Evolutionary conservation across 2,113 vertebrate species (phyloP).

Genomic region (Pterocles gutturalis): DNA sequence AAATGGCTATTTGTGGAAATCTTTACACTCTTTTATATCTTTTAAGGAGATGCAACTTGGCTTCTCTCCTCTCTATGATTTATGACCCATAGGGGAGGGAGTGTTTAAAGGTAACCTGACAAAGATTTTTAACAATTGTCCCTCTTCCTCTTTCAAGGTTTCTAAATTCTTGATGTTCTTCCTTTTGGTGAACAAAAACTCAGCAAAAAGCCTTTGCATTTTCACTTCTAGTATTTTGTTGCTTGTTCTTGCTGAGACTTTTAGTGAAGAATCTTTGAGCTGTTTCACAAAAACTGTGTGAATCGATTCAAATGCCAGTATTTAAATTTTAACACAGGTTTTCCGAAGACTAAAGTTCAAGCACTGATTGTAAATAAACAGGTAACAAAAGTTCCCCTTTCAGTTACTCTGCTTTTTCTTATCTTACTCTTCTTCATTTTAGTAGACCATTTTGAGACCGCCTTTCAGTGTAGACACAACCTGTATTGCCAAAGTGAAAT

Average conservation of each 20-base stretch:
- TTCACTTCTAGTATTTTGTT: not conserved
- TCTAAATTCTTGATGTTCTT: not conserved
- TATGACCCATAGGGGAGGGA: not conserved
- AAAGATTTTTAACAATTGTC: not conserved
- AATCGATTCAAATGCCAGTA: not conserved
- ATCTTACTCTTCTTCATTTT: not conserved
- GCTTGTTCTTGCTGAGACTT: not conserved
- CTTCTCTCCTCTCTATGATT: not conserved
- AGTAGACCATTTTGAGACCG: accelerated
- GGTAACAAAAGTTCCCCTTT: not conserved
- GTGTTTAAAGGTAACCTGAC: not conserved
- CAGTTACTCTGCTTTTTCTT: not conserved
- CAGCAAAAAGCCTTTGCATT: not conserved
- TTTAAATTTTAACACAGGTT: not conserved
- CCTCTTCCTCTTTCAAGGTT: not conserved
- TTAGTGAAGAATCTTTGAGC: not conserved
- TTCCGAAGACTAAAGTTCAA: not conserved
- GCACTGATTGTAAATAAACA: not conserved
- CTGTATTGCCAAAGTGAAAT: not conserved
- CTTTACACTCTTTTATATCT: not conserved
- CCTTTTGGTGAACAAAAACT: not conserved
- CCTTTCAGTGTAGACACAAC: not conserved
- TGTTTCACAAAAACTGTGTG: accelerated
- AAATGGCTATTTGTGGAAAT: slow-evolving; percentile 48
- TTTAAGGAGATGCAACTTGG: not conserved